phyloP scores from a whole-genome alignment of 2,797 vertebrate genomes.

The Lophius americanus region DNA sequence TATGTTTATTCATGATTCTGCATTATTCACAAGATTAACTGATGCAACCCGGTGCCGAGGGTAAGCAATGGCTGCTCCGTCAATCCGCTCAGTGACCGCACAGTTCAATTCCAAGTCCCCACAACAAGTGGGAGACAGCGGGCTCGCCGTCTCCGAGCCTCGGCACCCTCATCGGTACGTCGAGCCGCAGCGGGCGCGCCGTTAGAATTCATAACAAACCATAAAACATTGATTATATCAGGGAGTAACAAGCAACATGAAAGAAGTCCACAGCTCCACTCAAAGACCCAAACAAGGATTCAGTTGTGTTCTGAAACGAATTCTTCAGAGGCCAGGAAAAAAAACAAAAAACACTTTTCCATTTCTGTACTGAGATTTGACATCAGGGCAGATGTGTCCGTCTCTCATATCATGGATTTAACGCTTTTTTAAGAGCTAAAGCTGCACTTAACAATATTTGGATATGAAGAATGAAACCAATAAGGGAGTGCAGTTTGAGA shows the following conservation, averaged over 20 bases:
- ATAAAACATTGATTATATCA: slow-evolving; percentile 67
- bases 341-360: neutral
- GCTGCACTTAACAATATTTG: neutral
- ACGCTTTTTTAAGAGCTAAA: neutral
- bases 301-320: slow-evolving; percentile 34
- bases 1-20: slow-evolving; percentile 78
- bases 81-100: slow-evolving; percentile 61
- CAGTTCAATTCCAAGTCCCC: slow-evolving; percentile 41
- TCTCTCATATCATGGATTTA: too few species aligned
- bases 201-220: slow-evolving; percentile 58
- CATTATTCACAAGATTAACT: slow-evolving; percentile 78
- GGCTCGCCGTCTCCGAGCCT: slow-evolving; percentile 48
- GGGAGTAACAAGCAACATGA: slow-evolving; percentile 57
- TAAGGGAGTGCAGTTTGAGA: neutral
- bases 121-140: slow-evolving; percentile 56
- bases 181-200: slow-evolving; percentile 25
- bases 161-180: slow-evolving; percentile 24
- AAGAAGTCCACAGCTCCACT: slow-evolving; percentile 43
- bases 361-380: neutral
- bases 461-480: neutral
- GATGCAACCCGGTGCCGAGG: slow-evolving; percentile 72
- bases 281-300: slow-evolving; percentile 41
- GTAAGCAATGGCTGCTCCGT: slow-evolving; percentile 59
- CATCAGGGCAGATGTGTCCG: too few species aligned
- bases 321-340: slow-evolving; percentile 2